phyloP scores from a whole-genome alignment of 2,797 vertebrate genomes.

The Etheostoma perlongum region DNA sequence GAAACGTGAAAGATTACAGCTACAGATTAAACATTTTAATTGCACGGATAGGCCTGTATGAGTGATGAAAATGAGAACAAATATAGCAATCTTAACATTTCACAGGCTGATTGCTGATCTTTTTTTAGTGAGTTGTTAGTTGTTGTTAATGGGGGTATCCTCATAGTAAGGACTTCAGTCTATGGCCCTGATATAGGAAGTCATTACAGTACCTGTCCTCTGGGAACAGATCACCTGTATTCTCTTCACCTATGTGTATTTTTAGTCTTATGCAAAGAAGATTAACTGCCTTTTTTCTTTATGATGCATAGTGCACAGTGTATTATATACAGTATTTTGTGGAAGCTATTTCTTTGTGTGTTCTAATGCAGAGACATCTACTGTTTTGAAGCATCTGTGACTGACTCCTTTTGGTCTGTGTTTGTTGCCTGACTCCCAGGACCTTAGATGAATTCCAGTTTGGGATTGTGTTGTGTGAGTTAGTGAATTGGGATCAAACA shows the following conservation, averaged over 20 bases:
- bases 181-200: neutral
- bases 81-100: neutral
- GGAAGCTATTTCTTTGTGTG: neutral
- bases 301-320: neutral
- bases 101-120: neutral
- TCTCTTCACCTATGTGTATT: neutral
- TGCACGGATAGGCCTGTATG: no score
- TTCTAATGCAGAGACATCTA: neutral
- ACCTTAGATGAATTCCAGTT: constrained; percentile 4
- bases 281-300: neutral
- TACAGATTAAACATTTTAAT: no score
- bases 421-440: neutral
- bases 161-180: neutral
- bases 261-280: neutral
- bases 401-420: neutral
- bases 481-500: constrained; percentile 14
- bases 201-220: neutral
- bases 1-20: no score
- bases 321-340: no score
- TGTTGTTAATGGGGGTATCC: neutral
- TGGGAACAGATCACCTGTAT: neutral
- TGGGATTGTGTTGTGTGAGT: neutral
- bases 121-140: neutral
- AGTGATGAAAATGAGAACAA: neutral
- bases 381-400: neutral